phyloP scores from a whole-genome alignment of 1,140 invertebrate genomes.

The Meloidogyne floridensis region DNA sequence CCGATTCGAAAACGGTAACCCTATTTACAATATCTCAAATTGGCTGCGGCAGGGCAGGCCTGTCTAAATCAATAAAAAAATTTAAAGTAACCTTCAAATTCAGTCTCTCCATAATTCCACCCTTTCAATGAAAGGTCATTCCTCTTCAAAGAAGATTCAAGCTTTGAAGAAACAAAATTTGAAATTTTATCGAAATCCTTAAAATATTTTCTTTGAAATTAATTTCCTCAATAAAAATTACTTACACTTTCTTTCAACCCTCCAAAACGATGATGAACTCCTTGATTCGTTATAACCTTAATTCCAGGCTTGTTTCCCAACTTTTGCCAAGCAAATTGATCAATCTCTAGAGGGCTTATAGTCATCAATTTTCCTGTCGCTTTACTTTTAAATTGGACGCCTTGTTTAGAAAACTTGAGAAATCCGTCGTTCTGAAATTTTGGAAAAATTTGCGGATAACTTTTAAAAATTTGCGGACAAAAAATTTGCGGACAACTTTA shows the following conservation, averaged over 20 bases:
- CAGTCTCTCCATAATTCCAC: slow-evolving; percentile 97
- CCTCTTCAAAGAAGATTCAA: slow-evolving; percentile 70
- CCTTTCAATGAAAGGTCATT: slow-evolving; percentile 92
- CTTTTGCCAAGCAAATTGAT: slow-evolving; percentile 86
- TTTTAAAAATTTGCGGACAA: no score
- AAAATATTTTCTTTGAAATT: slow-evolving; percentile 67
- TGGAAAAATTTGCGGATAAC: neutral
- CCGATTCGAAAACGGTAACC: no score
- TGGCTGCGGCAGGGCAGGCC: no score
- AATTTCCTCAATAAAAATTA: neutral
- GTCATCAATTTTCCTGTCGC: slow-evolving; percentile 92
- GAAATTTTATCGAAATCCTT: slow-evolving; percentile 78
- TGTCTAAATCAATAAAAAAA: neutral
- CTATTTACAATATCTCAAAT: no score
- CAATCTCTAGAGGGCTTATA: slow-evolving; percentile 80
- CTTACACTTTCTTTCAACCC: slow-evolving; percentile 89
- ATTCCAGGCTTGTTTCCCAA: slow-evolving; percentile 86
- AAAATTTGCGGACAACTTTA: no score
- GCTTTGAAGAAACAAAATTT: slow-evolving; percentile 75
- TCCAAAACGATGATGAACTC: slow-evolving; percentile 83
- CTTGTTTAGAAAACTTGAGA: slow-evolving; percentile 86
- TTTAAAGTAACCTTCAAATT: slow-evolving; percentile 76
- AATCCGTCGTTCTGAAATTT: slow-evolving; percentile 72
- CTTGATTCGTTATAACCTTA: slow-evolving; percentile 86
- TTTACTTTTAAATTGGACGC: slow-evolving; percentile 88